Percentiles rank a stretch among this genome's conserved stretches.
Evolutionary conservation across 2,888 invertebrate genomes (phyloP).

Genomic region (Tachystola acroxantha): DNA sequence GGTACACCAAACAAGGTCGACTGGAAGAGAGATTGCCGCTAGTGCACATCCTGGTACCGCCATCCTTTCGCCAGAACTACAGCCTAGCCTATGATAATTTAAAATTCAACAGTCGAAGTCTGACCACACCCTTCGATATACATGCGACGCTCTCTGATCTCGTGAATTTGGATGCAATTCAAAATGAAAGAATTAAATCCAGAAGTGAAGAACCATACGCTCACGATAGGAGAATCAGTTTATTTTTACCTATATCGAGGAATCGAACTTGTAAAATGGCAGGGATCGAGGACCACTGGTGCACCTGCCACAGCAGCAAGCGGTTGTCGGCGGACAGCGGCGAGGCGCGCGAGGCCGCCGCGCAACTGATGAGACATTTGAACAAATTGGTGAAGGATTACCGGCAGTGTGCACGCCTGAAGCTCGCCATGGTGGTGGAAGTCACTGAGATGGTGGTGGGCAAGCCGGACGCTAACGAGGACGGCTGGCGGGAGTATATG

Average conservation of each 20-base stretch:
- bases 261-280: conserved; percentile 88
- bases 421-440: conserved; percentile 79
- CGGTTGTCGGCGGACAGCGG: conserved; percentile 74
- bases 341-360: conserved; percentile 77
- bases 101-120: conserved; percentile 79
- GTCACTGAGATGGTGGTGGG: conserved; percentile 80
- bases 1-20: conserved; percentile 89
- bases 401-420: conserved; percentile 81
- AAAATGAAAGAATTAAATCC: conserved; percentile 50
- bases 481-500: conserved; percentile 79
- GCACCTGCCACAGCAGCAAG: conserved; percentile 87
- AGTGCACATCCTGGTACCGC: conserved; percentile 84
- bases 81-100: conserved; percentile 81
- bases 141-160: conserved; percentile 88
- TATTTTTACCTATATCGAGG: conserved; percentile 85
- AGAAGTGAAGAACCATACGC: conserved; percentile 46
- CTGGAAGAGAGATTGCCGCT: conserved; percentile 94
- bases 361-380: conserved; percentile 80
- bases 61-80: conserved; percentile 82
- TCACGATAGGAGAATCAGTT: conserved; percentile 82
- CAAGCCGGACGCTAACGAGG: conserved; percentile 43
- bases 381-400: conserved; percentile 80
- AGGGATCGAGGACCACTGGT: conserved; percentile 90
- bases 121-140: conserved; percentile 91
- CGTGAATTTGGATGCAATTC: conserved; percentile 65